Evolutionary conservation across 2,113 vertebrate species (phyloP), one percentile per base, ranked within the genome.

Genomic region (Isurus oxyrinchus): DNA sequence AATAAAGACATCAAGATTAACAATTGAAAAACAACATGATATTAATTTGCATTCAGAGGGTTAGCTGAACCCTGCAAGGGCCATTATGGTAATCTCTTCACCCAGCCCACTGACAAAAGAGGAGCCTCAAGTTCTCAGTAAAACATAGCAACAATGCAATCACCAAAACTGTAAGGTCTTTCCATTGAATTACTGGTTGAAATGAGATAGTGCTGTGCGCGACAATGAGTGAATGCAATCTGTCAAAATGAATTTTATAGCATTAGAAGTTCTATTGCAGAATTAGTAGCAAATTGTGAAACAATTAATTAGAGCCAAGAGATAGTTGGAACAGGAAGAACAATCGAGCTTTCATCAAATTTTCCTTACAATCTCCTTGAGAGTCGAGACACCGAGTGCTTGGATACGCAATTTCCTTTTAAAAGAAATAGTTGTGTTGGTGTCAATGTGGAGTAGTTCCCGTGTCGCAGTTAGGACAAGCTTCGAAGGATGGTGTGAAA

Each of bases 21-120:
- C 94, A 95, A 95, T 72, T 76, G 94, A 95, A 31, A 95, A 72
- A 35, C 94, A 95, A 95, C 94, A 55, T 95, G 94, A 95, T 95
- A 95, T 95, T 95, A 95, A 95, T 95, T 95, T 95, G 67, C 94
- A 95, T 95, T 95, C 94, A 95, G 94, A 95, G 72, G 94, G 66
- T 72, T 95, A 72, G 67, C 67, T 55, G 66, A 95, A 72, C 94
- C 44, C 49, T 95, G 94, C 13, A 69, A 40, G 44, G 44, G 13
- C 67, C 66, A 55, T 95, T 95, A 95, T 95, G 94, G 49, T 76
- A 76, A 95, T 95, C 66, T 72, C 67, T 76, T 49, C 49, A 31
- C 27, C 31, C 40, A 49, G 63, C 23, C 21, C 44, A 27, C 63
- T 55, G 49, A 95, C 67, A 76, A 95, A 72, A 95, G 31, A 49